A percentile compares a stretch with the other conserved stretches of the same genome.
phyloP scores from a whole-genome alignment of 2,113 vertebrate genomes.

The Percina caprodes region DNA sequence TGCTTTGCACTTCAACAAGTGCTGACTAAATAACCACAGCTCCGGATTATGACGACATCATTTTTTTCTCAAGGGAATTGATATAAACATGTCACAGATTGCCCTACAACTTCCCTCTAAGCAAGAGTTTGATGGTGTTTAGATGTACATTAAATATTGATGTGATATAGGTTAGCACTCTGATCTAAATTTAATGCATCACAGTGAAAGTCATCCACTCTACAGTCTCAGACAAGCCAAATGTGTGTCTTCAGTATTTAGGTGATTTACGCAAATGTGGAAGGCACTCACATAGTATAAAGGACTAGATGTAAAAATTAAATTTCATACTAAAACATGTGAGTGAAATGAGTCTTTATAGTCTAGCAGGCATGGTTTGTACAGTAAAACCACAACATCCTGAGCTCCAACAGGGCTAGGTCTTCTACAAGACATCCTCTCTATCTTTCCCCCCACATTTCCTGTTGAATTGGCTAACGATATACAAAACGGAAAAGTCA shows the following conservation, averaged over 20 bases:
- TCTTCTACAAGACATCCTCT: conserved; percentile 8
- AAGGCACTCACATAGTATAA: not conserved
- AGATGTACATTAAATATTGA: conserved; percentile 40
- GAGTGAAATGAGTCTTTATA: not conserved
- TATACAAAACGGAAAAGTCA: not conserved
- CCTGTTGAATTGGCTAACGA: conserved; percentile 37
- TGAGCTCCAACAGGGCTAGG: conserved; percentile 2
- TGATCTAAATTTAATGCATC: not conserved
- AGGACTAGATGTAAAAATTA: not conserved
- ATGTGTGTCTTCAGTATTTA: not conserved
- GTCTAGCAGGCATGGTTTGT: not conserved
- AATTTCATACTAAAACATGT: not conserved
- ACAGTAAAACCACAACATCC: conserved; percentile 66
- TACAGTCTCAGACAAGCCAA: not conserved
- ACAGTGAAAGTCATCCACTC: not conserved
- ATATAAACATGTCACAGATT: conserved; percentile 25
- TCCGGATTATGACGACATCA: not conserved
- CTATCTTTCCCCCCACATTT: conserved; percentile 55
- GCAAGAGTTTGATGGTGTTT: not conserved
- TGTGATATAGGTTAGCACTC: not conserved
- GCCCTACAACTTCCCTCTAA: conserved; percentile 3
- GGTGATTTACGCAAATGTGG: not conserved
- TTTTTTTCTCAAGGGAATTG: conserved; percentile 25
- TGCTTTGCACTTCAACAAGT: not conserved
- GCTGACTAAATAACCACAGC: conserved; percentile 8